Evolutionary conservation across 2,888 invertebrate species (phyloP), one percentile per base, ranked within the genome.

Genomic region (Patella ulyssiponensis): DNA sequence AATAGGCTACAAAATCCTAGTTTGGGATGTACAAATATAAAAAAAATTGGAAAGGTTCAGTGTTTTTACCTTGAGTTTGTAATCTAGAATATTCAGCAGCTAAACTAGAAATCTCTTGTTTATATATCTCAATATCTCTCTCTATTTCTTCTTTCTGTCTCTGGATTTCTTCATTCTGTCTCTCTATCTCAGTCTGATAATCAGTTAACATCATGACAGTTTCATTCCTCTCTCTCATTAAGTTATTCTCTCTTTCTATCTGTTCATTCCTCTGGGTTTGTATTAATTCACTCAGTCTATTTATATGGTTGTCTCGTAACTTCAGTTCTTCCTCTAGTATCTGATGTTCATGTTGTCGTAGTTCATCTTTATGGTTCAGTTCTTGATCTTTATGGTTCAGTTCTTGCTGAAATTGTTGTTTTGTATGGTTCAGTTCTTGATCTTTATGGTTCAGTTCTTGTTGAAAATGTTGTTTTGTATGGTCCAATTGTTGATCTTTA

Each of bases 371-470:
- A 20, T 58, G 58, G 20, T 58, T 17, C 9, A 58, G 15, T 20
- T 17, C 0, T 17, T 58, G 20, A 1, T 15, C n/a, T 58, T n/a
- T 14, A 9, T 58, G 44, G 58, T 17, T 58, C n/a, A 64, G 64
- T 64, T 64, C 2, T 20, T 64, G 20, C 0, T 64, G n/a, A 9
- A 64, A 11, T 15, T n/a, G n/a, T 4, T 64, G 20, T n/a, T n/a
- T 20, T 64, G n/a, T n/a, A 2, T 64, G 64, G 11, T 64, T n/a
- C 7, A 64, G n/a, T 64, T n/a, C 1, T 64, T 64, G 64, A n/a
- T 64, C 64, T 64, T 64, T 64, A n/a, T 64, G 64, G 20, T 64
- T n/a, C 23, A 64, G 20, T 64, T 20, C 11, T 64, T 64, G 58
- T 12, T 14, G 17, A 14, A 17, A 58, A 20, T n/a, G n/a, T 4